Base-by-base conservation (phyloP, 2,113 vertebrate species). In the Proteles cristata region DNA sequence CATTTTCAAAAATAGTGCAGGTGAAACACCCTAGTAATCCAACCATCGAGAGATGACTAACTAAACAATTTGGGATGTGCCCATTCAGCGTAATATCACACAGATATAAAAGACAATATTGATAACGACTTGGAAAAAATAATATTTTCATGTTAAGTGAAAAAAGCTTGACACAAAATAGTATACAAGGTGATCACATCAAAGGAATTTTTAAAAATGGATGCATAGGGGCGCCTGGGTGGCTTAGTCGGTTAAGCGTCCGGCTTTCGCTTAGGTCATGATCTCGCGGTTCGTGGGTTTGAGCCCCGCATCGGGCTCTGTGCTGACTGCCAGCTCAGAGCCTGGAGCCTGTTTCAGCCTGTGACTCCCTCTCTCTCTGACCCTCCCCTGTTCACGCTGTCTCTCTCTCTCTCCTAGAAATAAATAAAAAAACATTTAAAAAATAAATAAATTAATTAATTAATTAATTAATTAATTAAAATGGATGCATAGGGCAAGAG, bases 1-100 rank as follows among this genome's bases (percentile, higher is more conserved):
- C 68, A 63, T 26, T 85, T 93, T 94, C 95, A 89, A 94, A 97
- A 97, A 80, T 50, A 98, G 90, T 84, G 94, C 98, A 96, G 8
- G 31, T 87, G 68, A 98, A 98, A 96, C 96, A 93, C 73, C 80
- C 97, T 65, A 87, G 81, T 81, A 79, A 77, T 58, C 79, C 53
- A 88, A 74, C 26, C 73, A 86, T 19, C 7, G 2, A 80, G 39
- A 5, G 0, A 88, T 33, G 43, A 45, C 7, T 88, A 74, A 95
- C 61, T 63, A 66, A 82, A 88, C 39, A 19, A 45, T 0, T 6
- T 31, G 23, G n/a, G 21, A 53, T 92, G 23, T 69, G 48, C 11
- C 16, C 14, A 26, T 26, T 82, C 61, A 45, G 50, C 35, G 3
- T 48, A 48, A 28, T n/a, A 73, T 61, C 73, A 93, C n/a, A 68